A percentile compares a stretch with the other conserved stretches of the same genome.
Evolutionary conservation across 1,140 invertebrate species (phyloP).

Genomic region (Drosophila watanabei): DNA sequence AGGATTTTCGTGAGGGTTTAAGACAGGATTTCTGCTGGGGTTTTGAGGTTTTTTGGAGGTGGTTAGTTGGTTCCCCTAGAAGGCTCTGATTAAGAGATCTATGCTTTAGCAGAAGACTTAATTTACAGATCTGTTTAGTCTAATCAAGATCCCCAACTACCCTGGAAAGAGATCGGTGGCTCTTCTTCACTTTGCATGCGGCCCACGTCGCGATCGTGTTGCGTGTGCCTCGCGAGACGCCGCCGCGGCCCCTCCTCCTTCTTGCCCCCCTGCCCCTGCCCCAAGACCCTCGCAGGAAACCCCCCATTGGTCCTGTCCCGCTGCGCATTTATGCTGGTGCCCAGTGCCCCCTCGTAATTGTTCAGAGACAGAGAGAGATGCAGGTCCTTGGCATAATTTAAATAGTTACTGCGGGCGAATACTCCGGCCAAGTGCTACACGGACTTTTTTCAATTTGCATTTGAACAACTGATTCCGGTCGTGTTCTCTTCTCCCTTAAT

Average conservation of each 20-base stretch:
- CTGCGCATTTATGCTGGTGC: constrained; percentile 77
- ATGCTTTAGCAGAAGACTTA: background rate
- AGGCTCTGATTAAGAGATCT: background rate
- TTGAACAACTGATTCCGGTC: constrained; percentile 21
- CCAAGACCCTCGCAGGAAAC: constrained; percentile 28
- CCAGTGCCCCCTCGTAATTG: constrained; percentile 55
- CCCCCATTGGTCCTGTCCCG: constrained; percentile 51
- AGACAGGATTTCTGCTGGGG: background rate
- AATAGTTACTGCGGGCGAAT: constrained; percentile 81
- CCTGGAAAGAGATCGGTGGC: constrained; percentile 4
- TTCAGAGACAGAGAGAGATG: constrained; percentile 13
- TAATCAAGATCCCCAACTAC: constrained; percentile 2
- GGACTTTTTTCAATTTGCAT: constrained; percentile 68
- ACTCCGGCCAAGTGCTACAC: constrained; percentile 68
- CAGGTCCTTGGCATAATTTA: constrained; percentile 68
- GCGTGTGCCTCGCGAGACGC: constrained; percentile 40
- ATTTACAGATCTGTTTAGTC: background rate
- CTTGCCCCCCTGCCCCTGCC: background rate
- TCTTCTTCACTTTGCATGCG: constrained; percentile 58
- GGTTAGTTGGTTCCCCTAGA: background rate
- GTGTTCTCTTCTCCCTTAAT: constrained; percentile 43
- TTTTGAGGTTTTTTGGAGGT: background rate
- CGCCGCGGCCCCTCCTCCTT: background rate
- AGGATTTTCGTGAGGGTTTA: rapidly evolving
- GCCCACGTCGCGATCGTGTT: constrained; percentile 54